Evolutionary conservation across 2,797 vertebrate species (phyloP).

Genomic region (Masticophis lateralis): DNA sequence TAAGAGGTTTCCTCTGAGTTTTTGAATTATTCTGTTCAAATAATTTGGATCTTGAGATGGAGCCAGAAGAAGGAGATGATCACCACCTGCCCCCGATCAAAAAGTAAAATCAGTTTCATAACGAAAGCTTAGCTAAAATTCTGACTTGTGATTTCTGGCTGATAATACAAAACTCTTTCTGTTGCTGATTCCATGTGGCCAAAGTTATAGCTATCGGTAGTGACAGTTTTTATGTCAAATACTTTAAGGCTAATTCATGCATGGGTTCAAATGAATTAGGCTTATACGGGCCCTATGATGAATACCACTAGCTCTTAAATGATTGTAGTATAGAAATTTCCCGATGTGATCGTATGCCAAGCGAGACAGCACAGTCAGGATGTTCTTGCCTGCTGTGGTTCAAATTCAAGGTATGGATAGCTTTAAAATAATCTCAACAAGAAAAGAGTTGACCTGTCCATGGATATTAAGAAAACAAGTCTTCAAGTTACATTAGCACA

Average conservation of each 20-base stretch:
- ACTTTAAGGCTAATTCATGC: not conserved
- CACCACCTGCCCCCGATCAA: not conserved
- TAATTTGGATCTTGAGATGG: not conserved
- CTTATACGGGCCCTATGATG: not conserved
- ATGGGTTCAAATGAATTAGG: not conserved
- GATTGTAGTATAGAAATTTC: not conserved
- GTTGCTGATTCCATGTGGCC: not conserved
- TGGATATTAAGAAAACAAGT: not conserved
- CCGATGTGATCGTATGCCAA: not conserved
- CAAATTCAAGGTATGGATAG: not conserved
- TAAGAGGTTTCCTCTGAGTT: not conserved
- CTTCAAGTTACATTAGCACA: not conserved
- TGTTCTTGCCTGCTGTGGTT: not conserved
- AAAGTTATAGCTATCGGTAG: not conserved
- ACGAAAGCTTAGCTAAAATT: not conserved
- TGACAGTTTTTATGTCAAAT: not conserved
- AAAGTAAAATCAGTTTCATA: not conserved
- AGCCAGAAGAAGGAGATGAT: not conserved
- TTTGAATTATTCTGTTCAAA: not conserved
- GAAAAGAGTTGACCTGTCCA: not conserved
- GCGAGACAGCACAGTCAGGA: not conserved
- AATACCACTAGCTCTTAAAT: not conserved
- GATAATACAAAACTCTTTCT: not conserved
- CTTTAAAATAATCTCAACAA: not conserved
- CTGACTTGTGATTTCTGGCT: not conserved